Percentiles rank a stretch among this genome's conserved stretches.
Evolutionary conservation across 2,888 invertebrate species (phyloP).

Genomic region (Pseudoips prasinana): DNA sequence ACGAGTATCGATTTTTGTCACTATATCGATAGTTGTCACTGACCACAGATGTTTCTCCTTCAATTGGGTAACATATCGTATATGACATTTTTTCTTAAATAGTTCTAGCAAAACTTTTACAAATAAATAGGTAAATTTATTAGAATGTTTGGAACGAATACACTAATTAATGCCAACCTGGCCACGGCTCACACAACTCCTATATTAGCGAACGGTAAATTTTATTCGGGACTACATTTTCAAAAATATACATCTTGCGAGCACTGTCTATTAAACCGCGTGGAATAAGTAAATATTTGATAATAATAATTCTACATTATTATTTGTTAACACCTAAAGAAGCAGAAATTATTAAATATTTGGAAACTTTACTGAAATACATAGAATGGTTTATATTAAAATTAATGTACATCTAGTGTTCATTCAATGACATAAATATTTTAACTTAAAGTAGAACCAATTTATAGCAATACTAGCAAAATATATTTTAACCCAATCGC

Average conservation of each 20-base stretch:
- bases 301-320: constrained; percentile 23
- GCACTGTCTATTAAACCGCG: constrained; percentile 27
- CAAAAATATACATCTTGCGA: constrained; percentile 28
- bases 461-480: constrained; percentile 32
- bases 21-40: too few relatives aligned
- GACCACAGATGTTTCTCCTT: too few relatives aligned
- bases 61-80: too few relatives aligned
- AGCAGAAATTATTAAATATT: constrained; percentile 17
- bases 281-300: constrained; percentile 21
- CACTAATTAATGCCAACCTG: background rate
- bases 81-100: too few relatives aligned
- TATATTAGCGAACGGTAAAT: constrained; percentile 36
- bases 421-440: constrained; percentile 18
- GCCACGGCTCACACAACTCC: constrained; percentile 19
- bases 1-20: too few relatives aligned
- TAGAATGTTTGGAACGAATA: too few relatives aligned
- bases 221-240: constrained; percentile 23
- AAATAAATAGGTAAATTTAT: too few relatives aligned
- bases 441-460: constrained; percentile 33
- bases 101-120: too few relatives aligned
- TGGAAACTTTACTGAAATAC: constrained; percentile 12
- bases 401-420: constrained; percentile 15
- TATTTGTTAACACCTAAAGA: constrained; percentile 25
- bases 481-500: constrained; percentile 33
- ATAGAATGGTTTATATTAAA: constrained; percentile 12